These are phyloP conservation scores for Prenolepis imparis DNA, from an alignment of 2,888 invertebrate genomes.

Conservation along the genomic window DNA sequence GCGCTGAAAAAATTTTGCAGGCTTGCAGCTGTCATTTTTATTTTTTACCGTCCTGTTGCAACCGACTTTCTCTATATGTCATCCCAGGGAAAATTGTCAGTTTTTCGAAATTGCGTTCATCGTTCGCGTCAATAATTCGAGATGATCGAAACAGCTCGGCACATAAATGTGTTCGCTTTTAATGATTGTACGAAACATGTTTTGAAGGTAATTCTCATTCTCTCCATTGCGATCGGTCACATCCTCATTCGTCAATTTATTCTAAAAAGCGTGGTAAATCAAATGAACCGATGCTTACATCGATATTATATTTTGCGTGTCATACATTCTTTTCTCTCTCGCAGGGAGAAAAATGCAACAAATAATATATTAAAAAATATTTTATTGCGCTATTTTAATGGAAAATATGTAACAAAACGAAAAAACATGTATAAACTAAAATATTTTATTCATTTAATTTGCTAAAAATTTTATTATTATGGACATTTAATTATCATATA, in stretches of 20 bases:
- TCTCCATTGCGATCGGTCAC: background rate
- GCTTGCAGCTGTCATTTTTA: slow-evolving; percentile 13
- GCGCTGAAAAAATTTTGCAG: background rate
- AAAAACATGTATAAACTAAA: background rate
- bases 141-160: slow-evolving; percentile 17
- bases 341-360: background rate
- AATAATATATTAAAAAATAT: background rate
- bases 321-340: background rate
- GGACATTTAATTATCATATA: background rate
- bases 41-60: slow-evolving; percentile 2
- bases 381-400: background rate
- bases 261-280: background rate
- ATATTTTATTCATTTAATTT: background rate
- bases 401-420: background rate
- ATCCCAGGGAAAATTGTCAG: slow-evolving; percentile 39
- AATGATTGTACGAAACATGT: background rate
- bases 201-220: background rate
- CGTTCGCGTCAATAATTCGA: slow-evolving; percentile 39
- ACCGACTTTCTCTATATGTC: slow-evolving; percentile 33
- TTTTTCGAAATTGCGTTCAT: slow-evolving; percentile 45
- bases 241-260: background rate
- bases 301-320: background rate
- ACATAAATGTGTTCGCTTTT: slow-evolving; percentile 7
- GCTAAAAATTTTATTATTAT: background rate
- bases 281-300: background rate